A percentile compares a stretch with the other conserved stretches of the same genome.
Evolutionary conservation across 2,797 vertebrate species (phyloP).

Genomic region (Scyliorhinus canicula): DNA sequence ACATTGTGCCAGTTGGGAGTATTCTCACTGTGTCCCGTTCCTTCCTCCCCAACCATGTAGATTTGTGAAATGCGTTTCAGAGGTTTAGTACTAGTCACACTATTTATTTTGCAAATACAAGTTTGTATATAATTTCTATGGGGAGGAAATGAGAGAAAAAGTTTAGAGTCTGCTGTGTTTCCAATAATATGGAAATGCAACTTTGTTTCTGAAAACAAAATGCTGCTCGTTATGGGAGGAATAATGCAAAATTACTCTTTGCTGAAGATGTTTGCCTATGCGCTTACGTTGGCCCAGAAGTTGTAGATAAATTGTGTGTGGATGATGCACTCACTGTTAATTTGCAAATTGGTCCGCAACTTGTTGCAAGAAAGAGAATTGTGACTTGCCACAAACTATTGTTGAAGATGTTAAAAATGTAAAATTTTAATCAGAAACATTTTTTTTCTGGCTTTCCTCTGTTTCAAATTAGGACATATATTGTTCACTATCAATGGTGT

Average conservation of each 20-base stretch:
- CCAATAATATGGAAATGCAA: neutral
- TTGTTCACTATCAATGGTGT: neutral
- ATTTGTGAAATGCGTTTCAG: neutral
- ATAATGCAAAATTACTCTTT: neutral
- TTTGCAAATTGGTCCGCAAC: neutral
- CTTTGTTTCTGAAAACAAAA: neutral
- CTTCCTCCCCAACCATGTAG: neutral
- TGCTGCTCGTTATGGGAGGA: neutral
- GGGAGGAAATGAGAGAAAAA: neutral
- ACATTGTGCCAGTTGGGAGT: neutral
- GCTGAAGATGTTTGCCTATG: neutral
- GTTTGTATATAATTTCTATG: neutral
- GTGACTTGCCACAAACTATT: neutral
- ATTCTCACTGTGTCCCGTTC: neutral
- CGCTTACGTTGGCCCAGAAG: neutral
- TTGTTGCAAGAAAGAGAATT: neutral
- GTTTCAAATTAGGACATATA: neutral
- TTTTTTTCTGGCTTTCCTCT: neutral
- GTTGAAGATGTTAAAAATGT: neutral
- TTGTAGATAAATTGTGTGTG: neutral
- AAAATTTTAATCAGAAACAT: neutral
- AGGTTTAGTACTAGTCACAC: neutral
- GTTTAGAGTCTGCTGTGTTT: neutral
- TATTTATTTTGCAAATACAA: too few species aligned
- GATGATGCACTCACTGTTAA: neutral